A percentile compares a stretch with the other conserved stretches of the same genome.
phyloP scores from a whole-genome alignment of 2,888 invertebrate species.

The Aphodius granarius region DNA sequence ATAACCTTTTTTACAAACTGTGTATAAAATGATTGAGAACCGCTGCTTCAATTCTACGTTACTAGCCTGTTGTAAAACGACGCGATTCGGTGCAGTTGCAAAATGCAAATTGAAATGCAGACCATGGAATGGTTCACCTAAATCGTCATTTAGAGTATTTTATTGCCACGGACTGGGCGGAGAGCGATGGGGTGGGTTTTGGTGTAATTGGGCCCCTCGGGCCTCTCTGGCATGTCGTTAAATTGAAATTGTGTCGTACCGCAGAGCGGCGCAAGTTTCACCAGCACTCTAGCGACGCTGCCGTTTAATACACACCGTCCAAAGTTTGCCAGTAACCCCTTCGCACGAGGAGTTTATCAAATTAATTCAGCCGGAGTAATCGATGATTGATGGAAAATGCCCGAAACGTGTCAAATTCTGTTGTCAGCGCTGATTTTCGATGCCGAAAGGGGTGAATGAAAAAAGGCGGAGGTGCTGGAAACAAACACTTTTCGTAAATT shows the following conservation, averaged over 20 bases:
- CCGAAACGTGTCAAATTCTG: neutral
- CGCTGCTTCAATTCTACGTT: neutral
- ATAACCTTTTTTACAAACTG: too few species aligned
- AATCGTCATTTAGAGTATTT: neutral
- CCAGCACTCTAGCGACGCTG: neutral
- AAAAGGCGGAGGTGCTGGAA: neutral
- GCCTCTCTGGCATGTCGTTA: neutral
- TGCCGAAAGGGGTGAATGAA: neutral
- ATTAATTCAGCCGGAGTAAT: neutral
- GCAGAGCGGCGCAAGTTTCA: neutral
- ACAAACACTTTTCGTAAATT: too few species aligned
- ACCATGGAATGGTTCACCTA: neutral
- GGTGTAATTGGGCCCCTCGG: neutral
- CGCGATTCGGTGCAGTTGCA: neutral
- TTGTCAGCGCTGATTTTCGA: neutral
- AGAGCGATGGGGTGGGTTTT: neutral
- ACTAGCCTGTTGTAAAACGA: neutral
- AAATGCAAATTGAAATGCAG: neutral
- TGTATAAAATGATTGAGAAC: too few species aligned
- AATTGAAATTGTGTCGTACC: neutral
- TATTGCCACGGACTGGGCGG: neutral
- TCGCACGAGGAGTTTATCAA: neutral
- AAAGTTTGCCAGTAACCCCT: neutral
- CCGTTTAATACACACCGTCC: neutral
- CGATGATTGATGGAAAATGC: neutral